Evolutionary conservation across 2,797 vertebrate genomes (phyloP).

Genomic region (Ctenopoma kingsleyae): DNA sequence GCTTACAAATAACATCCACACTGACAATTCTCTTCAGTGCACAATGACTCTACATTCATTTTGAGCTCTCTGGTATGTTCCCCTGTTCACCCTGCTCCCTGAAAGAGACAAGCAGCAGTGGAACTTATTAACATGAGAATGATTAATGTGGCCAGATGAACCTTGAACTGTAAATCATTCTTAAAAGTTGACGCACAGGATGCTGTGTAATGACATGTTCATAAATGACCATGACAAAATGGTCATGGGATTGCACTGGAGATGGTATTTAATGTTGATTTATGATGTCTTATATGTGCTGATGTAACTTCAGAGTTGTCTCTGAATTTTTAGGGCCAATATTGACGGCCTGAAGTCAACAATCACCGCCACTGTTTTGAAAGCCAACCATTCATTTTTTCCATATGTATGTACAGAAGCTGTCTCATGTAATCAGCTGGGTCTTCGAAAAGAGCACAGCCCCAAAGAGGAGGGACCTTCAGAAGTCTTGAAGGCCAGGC

Average conservation of each 20-base stretch:
- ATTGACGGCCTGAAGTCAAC: not conserved
- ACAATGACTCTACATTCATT: slow-evolving; percentile 66
- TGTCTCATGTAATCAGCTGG: not conserved
- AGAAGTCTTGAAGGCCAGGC: slow-evolving; percentile 31
- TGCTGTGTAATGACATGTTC: slow-evolving; percentile 69
- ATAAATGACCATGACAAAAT: slow-evolving; percentile 69
- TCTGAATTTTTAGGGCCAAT: slow-evolving; percentile 6
- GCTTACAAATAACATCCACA: slow-evolving; percentile 42
- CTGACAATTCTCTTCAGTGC: slow-evolving; percentile 58
- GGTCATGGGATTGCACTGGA: slow-evolving; percentile 54
- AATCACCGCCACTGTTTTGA: not conserved
- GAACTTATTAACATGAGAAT: slow-evolving; percentile 69
- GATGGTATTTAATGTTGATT: slow-evolving; percentile 66
- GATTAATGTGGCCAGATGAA: slow-evolving; percentile 73
- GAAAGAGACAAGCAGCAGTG: slow-evolving; percentile 57
- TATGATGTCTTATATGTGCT: slow-evolving; percentile 32
- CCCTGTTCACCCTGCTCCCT: slow-evolving; percentile 50
- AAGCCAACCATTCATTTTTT: not conserved
- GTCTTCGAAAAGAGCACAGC: slow-evolving; percentile 2
- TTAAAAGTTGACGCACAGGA: slow-evolving; percentile 67
- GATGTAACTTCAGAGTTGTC: slow-evolving; percentile 21
- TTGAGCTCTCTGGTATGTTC: slow-evolving; percentile 59
- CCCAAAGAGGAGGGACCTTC: not conserved
- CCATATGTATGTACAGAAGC: slow-evolving; percentile 12
- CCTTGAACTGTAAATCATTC: slow-evolving; percentile 74